Percentiles rank a stretch among this genome's conserved stretches.
Conservation (phyloP, 1,140 invertebrate genomes). For the Magallana gigas region DNA sequence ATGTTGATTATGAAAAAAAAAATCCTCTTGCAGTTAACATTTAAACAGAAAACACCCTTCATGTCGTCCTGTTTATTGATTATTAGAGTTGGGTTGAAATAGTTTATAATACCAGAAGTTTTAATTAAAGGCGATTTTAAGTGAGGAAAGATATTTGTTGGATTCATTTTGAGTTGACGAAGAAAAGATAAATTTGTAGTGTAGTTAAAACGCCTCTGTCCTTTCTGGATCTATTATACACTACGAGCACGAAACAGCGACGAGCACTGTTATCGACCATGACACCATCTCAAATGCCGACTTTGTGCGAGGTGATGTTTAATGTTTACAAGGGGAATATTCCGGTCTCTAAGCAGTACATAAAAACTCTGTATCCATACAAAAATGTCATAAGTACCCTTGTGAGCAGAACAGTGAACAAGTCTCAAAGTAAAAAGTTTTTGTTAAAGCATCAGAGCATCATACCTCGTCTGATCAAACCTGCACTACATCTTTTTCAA, state of each 20-base stretch:
- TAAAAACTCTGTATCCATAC: slow-evolving; percentile 22
- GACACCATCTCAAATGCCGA: slow-evolving; percentile 17
- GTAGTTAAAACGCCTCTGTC: slow-evolving; percentile 25
- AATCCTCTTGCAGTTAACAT: too few relatives aligned
- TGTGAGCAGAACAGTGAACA: not conserved
- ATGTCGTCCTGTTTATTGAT: too few relatives aligned
- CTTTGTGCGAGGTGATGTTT: slow-evolving; percentile 39
- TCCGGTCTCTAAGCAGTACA: not conserved
- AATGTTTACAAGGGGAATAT: slow-evolving; percentile 45
- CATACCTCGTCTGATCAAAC: slow-evolving; percentile 24
- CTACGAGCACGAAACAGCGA: not conserved
- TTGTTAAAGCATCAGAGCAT: not conserved
- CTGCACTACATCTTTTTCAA: not conserved
- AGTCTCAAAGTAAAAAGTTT: not conserved
- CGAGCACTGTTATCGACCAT: slow-evolving; percentile 35
- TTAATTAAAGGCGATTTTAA: too few relatives aligned
- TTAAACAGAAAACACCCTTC: too few relatives aligned
- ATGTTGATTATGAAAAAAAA: too few relatives aligned
- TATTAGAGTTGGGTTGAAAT: too few relatives aligned
- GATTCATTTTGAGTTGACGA: too few relatives aligned
- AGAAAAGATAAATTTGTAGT: too few relatives aligned
- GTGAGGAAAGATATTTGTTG: too few relatives aligned
- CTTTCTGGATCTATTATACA: slow-evolving; percentile 27
- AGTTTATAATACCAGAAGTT: too few relatives aligned
- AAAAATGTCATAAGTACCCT: slow-evolving; percentile 7